Base-by-base conservation (phyloP, 2,113 vertebrate genomes). In the Rhabdomys dilectus region DNA sequence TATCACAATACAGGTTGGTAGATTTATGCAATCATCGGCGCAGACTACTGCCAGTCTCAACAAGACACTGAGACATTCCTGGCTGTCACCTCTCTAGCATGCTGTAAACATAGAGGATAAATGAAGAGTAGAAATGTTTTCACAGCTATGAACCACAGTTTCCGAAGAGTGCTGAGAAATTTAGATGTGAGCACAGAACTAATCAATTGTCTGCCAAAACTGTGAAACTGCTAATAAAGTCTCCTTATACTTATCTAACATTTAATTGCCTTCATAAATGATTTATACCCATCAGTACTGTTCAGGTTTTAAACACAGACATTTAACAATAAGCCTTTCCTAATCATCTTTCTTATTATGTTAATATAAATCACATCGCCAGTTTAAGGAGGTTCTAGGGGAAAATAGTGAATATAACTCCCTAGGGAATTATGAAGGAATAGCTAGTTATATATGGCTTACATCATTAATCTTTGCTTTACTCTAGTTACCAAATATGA, bases 181-280 rank as follows among this genome's bases (percentile, higher is more conserved):
- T 73, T 34, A 86, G 36, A 45, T 72, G 53, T 73, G 73, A 64
- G 75, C 64, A 62, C 51, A 94, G 92, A 86, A 7, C 26, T 68
- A 66, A 68, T 64, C 39, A 91, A 72, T n/a, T 80, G 48, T 68
- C 73, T 70, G 11, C 5, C 16, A 3, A 89, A 91, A 45, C 42
- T 58, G 1, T 58, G 1, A 78, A 88, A n/a, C 12, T 84, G 36
- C n/a, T 56, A 85, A 78, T 80, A 92, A 93, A 91, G 48, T 85
- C 45, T 64, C n/a, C 12, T 88, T 73, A 58, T 86, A 13, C 36
- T 91, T 81, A 80, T 58, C 34, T 89, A 64, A 17, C 4, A 94
- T 34, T 89, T 82, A 76, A 94, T 72, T 72, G 29, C 70, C 94
- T 92, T 89, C 48, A 56, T 64, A 95, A 88, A 16, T 92, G 10